These are phyloP conservation scores for Patella ulyssiponensis DNA, from an alignment of 2,888 invertebrate genomes.

Conservation along the genomic window DNA sequence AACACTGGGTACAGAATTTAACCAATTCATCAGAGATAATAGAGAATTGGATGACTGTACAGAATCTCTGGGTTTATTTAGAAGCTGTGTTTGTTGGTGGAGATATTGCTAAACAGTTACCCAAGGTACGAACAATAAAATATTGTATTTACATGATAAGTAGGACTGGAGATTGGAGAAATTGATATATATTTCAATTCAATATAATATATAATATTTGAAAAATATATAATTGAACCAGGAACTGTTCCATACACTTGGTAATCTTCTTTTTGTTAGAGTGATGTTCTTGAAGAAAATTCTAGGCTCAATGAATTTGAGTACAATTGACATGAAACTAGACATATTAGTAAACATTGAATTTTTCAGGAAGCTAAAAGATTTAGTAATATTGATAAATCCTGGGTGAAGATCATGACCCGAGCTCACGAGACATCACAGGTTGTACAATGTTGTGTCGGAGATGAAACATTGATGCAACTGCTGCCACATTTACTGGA, in stretches of 20 bases:
- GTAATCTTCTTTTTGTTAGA: too few relatives aligned
- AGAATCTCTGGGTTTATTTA: slow-evolving; percentile 98
- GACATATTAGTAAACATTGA: background rate
- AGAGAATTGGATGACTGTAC: slow-evolving; percentile 95
- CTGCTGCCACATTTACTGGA: slow-evolving; percentile 71
- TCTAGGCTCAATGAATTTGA: background rate
- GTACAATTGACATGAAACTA: background rate
- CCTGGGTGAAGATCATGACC: slow-evolving; percentile 73
- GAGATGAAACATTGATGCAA: slow-evolving; percentile 72
- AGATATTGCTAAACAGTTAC: slow-evolving; percentile 97
- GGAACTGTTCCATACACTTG: too few relatives aligned
- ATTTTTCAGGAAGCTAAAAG: slow-evolving; percentile 70
- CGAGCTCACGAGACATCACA: slow-evolving; percentile 71
- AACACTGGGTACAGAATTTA: slow-evolving; percentile 93
- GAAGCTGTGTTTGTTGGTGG: slow-evolving; percentile 99
- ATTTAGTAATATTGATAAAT: slow-evolving; percentile 73
- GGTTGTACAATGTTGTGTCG: slow-evolving; percentile 72
- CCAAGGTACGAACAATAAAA: slow-evolving; percentile 72
- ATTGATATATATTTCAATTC: background rate
- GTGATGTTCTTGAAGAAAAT: too few relatives aligned
- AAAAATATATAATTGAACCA: background rate
- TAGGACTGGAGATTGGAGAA: background rate
- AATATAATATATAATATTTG: slow-evolving; percentile 2
- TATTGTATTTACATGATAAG: background rate
- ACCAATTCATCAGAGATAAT: slow-evolving; percentile 97